Percentiles rank a stretch among this genome's conserved stretches.
Conservation (phyloP, 2,113 vertebrate genomes). For the Daphoenositta chrysoptera region DNA sequence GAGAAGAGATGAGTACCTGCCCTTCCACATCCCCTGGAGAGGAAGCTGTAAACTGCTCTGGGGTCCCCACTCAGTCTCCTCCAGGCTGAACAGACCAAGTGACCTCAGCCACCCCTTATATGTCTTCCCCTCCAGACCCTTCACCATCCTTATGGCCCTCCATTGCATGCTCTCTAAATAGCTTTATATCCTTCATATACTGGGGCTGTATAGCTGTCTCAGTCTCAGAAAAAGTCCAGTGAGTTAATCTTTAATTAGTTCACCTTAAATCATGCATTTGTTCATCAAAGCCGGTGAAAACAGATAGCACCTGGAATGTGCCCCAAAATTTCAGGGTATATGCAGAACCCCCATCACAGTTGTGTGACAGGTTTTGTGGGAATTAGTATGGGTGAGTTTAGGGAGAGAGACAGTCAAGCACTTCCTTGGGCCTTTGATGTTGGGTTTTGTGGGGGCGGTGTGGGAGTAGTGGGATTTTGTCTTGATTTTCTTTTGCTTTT, state of each 20-base stretch:
- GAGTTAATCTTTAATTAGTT: not conserved
- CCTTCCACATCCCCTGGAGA: fast-evolving
- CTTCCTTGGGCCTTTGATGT: not conserved
- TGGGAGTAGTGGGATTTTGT: not conserved
- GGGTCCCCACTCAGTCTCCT: not conserved
- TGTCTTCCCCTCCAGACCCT: not conserved
- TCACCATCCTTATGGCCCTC: no score
- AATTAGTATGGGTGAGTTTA: not conserved
- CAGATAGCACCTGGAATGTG: not conserved
- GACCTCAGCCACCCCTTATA: not conserved
- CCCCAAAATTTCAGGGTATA: not conserved
- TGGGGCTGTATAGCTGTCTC: not conserved
- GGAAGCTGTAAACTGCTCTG: not conserved
- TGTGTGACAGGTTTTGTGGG: not conserved
- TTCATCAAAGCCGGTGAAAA: not conserved
- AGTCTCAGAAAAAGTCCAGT: not conserved
- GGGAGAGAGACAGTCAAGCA: not conserved
- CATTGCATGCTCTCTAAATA: not conserved
- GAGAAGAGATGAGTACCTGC: not conserved
- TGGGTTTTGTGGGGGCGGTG: not conserved
- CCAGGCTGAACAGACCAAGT: not conserved
- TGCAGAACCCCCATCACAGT: not conserved
- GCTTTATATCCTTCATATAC: not conserved
- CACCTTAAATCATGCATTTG: not conserved
- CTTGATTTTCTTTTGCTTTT: not conserved